Evolutionary conservation across 2,113 vertebrate genomes (phyloP), one percentile per base, ranked within the genome.

Genomic region (Mus spicilegus): DNA sequence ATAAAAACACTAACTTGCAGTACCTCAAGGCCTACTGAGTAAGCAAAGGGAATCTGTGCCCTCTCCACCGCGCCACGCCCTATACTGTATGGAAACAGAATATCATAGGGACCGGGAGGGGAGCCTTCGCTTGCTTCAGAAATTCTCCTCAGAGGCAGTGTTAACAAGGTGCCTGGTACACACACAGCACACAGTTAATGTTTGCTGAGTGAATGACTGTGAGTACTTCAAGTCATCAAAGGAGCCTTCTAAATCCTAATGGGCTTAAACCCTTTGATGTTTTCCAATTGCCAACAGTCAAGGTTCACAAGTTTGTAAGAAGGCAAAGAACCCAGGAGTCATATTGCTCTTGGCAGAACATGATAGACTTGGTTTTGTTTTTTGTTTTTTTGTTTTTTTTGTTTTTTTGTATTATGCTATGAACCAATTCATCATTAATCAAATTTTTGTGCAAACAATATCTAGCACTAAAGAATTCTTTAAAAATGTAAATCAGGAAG

Each of bases 371-470:
- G 3, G 42, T 42, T 42, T 42, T 42, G 42, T 42, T 42, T 42
- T 42, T 69, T 69, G 14, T 30, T 69, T 67, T 28, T n/a, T n/a
- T n/a, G n/a, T n/a, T n/a, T n/a, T n/a, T n/a, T n/a, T n/a, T n/a
- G n/a, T n/a, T n/a, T 58, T 65, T 67, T 54, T 61, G 87, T 81
- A 54, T 76, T 58, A 76, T 77, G 49, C 49, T 58, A 94, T 33
- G 20, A 75, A 69, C 54, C 73, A 94, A 95, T 72, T 78, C 67
- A 22, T 39, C 84, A 87, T 85, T 90, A 85, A 73, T 96, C 84
- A 95, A 58, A 92, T 80, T 88, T 63, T 89, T 88, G 65, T 76
- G 67, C 84, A 95, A 97, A 96, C 51, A 92, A 61, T 88, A 86
- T 81, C 46, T 33, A 81, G 81, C 81, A 92, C 58, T 20, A 49